phyloP scores from a whole-genome alignment of 2,797 vertebrate genomes.

The Dallia pectoralis region DNA sequence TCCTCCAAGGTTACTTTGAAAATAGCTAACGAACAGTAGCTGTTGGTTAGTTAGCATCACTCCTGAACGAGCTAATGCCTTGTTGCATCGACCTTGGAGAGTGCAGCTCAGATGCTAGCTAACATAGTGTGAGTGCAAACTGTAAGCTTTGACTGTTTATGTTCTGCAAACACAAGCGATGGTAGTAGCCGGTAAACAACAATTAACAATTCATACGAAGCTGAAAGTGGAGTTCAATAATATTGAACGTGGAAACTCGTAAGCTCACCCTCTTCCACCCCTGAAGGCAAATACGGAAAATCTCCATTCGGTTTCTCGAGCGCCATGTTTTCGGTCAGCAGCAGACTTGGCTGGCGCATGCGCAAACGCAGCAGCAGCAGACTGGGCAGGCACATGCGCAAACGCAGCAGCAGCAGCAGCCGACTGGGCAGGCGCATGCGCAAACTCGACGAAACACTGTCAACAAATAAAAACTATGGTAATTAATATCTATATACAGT shows the following conservation, averaged over 20 bases:
- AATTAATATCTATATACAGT: no score
- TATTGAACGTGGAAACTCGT: background rate
- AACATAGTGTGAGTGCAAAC: background rate
- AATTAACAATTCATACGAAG: background rate
- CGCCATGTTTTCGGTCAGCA: slow-evolving; percentile 66
- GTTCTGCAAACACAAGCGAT: background rate
- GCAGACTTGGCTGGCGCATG: slow-evolving; percentile 11
- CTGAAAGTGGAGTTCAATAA: background rate
- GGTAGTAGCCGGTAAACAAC: background rate
- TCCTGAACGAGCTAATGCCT: background rate
- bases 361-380: slow-evolving; percentile 21
- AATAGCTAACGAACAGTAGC: no score
- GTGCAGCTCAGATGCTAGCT: background rate
- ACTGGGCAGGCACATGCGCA: slow-evolving; percentile 25
- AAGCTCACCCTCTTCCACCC: slow-evolving; percentile 68
- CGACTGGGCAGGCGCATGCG: slow-evolving; percentile 16
- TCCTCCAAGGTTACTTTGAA: background rate
- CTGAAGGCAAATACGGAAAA: slow-evolving; percentile 72
- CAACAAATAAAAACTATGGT: no score
- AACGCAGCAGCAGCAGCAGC: slow-evolving; percentile 25
- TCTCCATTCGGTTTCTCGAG: slow-evolving; percentile 69
- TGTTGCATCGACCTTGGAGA: slow-evolving; percentile 16
- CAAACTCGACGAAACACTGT: slow-evolving; percentile 12
- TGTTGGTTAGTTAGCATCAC: background rate
- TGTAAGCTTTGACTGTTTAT: background rate